Evolutionary conservation across 2,888 invertebrate genomes (phyloP).

Genomic region (Andrena praecox): DNA sequence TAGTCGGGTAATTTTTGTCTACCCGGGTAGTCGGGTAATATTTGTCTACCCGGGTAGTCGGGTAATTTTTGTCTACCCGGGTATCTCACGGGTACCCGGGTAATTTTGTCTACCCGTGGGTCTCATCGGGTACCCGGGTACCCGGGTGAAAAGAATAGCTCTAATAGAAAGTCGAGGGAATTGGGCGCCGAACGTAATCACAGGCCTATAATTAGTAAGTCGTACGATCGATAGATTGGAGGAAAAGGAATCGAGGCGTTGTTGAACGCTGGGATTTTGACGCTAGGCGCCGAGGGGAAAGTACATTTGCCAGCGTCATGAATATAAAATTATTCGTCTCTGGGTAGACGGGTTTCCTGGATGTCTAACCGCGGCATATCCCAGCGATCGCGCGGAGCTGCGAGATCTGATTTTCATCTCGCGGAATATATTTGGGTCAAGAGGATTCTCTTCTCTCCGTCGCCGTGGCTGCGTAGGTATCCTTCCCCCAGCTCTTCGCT

Average conservation of each 20-base stretch:
- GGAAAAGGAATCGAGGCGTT: background rate
- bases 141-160: no score
- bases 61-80: no score
- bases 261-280: background rate
- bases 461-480: background rate
- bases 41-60: no score
- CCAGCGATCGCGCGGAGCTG: background rate
- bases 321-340: conserved; percentile 17
- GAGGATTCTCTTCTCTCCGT: background rate
- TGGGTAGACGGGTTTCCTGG: background rate
- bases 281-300: background rate
- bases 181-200: no score
- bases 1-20: no score
- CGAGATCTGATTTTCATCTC: conserved; percentile 28
- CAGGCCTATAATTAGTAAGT: background rate
- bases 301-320: conserved; percentile 15
- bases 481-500: background rate
- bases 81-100: no score
- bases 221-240: background rate
- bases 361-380: conserved; percentile 7
- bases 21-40: no score
- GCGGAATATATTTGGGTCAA: conserved; percentile 27
- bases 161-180: no score
- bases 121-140: no score
- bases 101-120: no score